Evolutionary conservation across 1,140 invertebrate genomes (phyloP).

Genomic region (Drosophila ambigua): DNA sequence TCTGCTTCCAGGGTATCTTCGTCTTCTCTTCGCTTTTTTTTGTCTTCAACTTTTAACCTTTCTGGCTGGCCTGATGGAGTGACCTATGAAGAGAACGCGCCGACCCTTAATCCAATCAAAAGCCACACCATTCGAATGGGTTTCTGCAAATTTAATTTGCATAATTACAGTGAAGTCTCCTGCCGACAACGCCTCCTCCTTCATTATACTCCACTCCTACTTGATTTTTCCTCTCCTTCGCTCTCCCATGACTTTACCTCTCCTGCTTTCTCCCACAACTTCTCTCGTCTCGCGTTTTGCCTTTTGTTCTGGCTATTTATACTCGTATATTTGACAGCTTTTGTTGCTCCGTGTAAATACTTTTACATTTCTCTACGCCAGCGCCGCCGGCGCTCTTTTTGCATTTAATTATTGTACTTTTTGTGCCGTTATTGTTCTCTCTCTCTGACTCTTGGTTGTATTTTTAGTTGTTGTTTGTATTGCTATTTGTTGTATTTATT

Average conservation of each 20-base stretch:
- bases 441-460: background rate
- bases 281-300: constrained; percentile 4
- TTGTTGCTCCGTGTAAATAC: constrained; percentile 38
- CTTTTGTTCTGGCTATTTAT: constrained; percentile 41
- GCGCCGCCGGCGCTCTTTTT: constrained; percentile 37
- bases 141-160: constrained; percentile 63
- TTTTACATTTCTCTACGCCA: constrained; percentile 22
- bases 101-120: no score
- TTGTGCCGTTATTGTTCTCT: no score
- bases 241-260: background rate
- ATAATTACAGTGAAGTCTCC: constrained; percentile 55
- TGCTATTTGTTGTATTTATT: constrained; percentile 33
- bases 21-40: constrained; percentile 1
- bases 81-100: no score
- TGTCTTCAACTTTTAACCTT: constrained; percentile 63
- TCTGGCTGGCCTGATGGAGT: constrained; percentile 17
- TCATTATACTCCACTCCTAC: no score
- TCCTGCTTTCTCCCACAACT: no score
- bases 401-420: constrained; percentile 46
- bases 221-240: background rate
- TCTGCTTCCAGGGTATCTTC: background rate
- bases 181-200: background rate
- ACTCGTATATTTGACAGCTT: constrained; percentile 41
- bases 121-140: constrained; percentile 6
- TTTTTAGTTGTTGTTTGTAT: constrained; percentile 26